Base-by-base conservation (phyloP, 2,797 vertebrate species). In the Argyrosomus regius region DNA sequence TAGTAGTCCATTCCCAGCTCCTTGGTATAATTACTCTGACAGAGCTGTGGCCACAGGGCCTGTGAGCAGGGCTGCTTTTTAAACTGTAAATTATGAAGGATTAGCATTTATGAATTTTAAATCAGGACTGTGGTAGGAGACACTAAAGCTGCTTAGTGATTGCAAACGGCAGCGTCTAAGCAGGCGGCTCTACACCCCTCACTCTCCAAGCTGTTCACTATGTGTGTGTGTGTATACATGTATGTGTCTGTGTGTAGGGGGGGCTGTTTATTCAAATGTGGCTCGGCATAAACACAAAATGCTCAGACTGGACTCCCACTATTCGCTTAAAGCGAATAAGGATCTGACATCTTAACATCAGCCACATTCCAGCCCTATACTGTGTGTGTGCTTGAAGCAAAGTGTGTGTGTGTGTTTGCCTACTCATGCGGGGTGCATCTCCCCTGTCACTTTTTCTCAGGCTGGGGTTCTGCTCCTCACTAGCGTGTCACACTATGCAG, bases 31-130 rank as follows among this genome's bases (percentile, higher is more conserved):
- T 99, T 99, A 99, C 98, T 98, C 98, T 98, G 98, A 98, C 98
- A 98, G 98, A 97, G 97, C 97, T 96, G 95, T 98, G 98, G 98
- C 98, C 98, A 98, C 96, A 96, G 98, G 98, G 98, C 97, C 97
- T 96, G 97, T 95, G 97, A 97, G 97, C 97, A 96, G 97, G 97
- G 96, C 97, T 98, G 98, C 97, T 98, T 99, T 97, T 99, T 99
- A 99, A 99, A 99, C 98, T 98, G 98, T 99, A 99, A 99, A 99
- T 99, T 99, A 99, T 99, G 98, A 98, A 98, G 98, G 98, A 99
- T 99, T 99, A 99, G 98, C 98, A 99, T 99, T 99, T 99, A 99
- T 99, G 98, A 99, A 99, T 99, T 99, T 99, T 98, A 99, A 99
- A 99, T 98, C 97, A 98, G 97, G 97, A 95, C 96, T 96, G 97